Base-by-base conservation (phyloP, 2,797 vertebrate species). In the Urocyon cinereoargenteus region DNA sequence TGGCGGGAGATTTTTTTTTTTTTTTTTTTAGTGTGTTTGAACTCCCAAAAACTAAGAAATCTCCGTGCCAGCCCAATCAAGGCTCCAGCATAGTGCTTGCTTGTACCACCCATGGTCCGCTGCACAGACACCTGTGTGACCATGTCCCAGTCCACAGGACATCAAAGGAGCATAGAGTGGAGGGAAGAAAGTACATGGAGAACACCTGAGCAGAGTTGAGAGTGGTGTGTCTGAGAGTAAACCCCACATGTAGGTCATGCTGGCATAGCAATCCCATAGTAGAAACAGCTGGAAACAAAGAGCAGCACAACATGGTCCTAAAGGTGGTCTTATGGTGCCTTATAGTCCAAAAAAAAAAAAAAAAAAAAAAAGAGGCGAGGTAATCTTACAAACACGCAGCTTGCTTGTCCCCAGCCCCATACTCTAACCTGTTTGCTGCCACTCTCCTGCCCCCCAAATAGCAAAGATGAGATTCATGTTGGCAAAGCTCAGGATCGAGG, bases 301-400 rank as follows among this genome's bases (percentile, higher is more conserved):
- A 19, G 28, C 10, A 34, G 15, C 16, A 59, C 34, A 57, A 8
- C n/a, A 45, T 21, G 22, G 0, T 34, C 19, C 0, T 28, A 34
- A 64, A 62, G 31, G 36, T n/a, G 34, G 34, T 59, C 62, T 91
- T 45, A 34, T 10, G 51, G 62, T 21, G 45, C 61, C 11, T 79
- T n/a, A 5, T 3, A 64, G 49, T n/a, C n/a, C n/a, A n/a, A n/a
- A 22, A 66, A 64, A 51, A 64, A 66, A n/a, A 64, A 64, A 31
- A 64, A 64, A 66, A 31, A n/a, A 62, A 73, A 45, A 13, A 79
- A 40, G 24, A 66, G n/a, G 19, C 57, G 45, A 45, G 24, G 7
- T 61, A 34, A 28, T 2, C 73, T 93, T 78, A 11, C 62, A 51
- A 73, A 83, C 28, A n/a, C 40, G 7, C 21, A 24, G 73, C 26